Base-by-base conservation (phyloP, 2,888 invertebrate genomes). In the Drosophila robusta region DNA sequence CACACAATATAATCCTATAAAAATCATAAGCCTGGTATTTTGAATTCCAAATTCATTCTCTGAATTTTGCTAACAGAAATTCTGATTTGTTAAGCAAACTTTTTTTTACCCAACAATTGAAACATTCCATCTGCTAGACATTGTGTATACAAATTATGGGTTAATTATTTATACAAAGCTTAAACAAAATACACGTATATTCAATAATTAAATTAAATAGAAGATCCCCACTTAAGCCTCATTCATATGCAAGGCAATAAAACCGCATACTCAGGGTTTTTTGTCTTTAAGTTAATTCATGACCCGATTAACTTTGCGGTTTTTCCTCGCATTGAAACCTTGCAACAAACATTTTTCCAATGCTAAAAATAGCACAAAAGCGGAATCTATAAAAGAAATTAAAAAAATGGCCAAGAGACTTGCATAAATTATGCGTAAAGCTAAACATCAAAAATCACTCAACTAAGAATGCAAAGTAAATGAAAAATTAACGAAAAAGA, bases 371-470 rank as follows among this genome's bases (percentile, higher is more conserved):
- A 50, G 22, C 26, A 42, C 16, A 49, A 9, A 61, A 14, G 8
- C 12, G 29, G 32, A 45, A 39, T 46, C 45, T 39, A 24, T 42
- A 16, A 6, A 34, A 42, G 32, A n/a, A 41, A 45, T 24, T 29
- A 3, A 44, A 36, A 46, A 36, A 39, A 29, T 34, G 11, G 12
- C 34, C 34, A 36, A 32, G 12, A 64, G 56, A 47, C 34, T 41
- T 50, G 70, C 69, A 76, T 78, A 81, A 85, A 81, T 85, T 87
- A 84, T 71, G 69, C 80, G 60, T 60, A 74, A 75, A 71, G 70
- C 69, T 39, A 87, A 82, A 85, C 82, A 87, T 68, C 60, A 64
- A 63, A 82, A 83, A 83, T 85, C 86, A 87, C 85, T 85, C 88
- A 83, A 85, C 76, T 80, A 81, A 78, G 72, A 84, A 84, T 67